A percentile compares a stretch with the other conserved stretches of the same genome.
phyloP scores from a whole-genome alignment of 1,140 invertebrate genomes.

The Odontomachus brunneus region DNA sequence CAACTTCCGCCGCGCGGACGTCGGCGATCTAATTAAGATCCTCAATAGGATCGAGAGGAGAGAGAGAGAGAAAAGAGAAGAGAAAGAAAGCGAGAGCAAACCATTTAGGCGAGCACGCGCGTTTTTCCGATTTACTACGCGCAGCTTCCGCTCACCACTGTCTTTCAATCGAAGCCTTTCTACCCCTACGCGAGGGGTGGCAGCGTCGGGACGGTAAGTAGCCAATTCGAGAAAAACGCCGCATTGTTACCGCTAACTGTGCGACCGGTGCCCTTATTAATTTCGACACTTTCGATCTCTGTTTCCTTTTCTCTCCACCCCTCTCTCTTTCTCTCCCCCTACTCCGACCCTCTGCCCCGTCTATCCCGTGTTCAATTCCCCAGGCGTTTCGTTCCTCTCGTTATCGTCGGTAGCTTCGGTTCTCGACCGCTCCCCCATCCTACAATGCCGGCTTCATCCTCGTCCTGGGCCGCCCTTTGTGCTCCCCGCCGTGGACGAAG shows the following conservation, averaged over 20 bases:
- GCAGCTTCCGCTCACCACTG: not conserved
- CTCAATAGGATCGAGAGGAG: not conserved
- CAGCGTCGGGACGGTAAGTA: slow-evolving; percentile 29
- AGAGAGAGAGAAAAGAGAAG: no score
- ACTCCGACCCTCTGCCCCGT: no score
- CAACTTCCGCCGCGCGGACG: slow-evolving; percentile 31
- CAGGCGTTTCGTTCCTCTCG: slow-evolving; percentile 61
- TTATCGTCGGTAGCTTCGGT: slow-evolving; percentile 69
- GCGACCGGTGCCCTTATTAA: slow-evolving; percentile 66
- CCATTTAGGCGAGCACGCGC: no score
- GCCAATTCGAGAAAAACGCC: slow-evolving; percentile 45
- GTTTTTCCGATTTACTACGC: not conserved
- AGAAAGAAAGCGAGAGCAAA: no score
- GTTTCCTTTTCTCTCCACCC: not conserved
- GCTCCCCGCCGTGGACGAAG: slow-evolving; percentile 34
- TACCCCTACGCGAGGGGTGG: not conserved
- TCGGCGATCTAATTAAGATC: slow-evolving; percentile 45
- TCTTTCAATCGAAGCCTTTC: not conserved
- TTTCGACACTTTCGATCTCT: slow-evolving; percentile 70
- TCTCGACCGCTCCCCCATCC: slow-evolving; percentile 62
- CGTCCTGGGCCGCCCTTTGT: slow-evolving; percentile 46
- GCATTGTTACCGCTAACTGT: slow-evolving; percentile 63
- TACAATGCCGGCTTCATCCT: slow-evolving; percentile 62
- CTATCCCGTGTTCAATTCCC: slow-evolving; percentile 46
- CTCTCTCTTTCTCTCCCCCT: not conserved